Evolutionary conservation across 2,797 vertebrate genomes (phyloP).

Genomic region (Argya squamiceps): DNA sequence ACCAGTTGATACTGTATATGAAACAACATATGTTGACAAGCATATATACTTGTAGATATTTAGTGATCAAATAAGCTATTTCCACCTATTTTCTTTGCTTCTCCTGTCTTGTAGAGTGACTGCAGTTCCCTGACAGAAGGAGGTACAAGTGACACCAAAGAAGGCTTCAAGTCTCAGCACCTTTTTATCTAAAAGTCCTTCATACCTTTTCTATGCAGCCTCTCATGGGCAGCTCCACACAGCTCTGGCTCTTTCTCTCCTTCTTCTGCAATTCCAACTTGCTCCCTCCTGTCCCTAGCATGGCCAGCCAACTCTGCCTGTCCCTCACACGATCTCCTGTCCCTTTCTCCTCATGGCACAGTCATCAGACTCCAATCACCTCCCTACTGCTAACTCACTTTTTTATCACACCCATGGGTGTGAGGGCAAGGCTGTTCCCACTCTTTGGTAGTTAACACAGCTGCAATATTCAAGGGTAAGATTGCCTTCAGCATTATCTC

Average conservation of each 20-base stretch:
- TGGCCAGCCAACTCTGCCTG: background rate
- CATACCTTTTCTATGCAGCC: background rate
- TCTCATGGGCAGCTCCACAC: background rate
- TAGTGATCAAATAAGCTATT: background rate
- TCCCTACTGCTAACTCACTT: too few species aligned
- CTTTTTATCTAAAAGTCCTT: background rate
- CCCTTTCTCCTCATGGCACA: background rate
- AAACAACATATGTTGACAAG: background rate
- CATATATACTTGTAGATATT: background rate
- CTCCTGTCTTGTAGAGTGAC: background rate
- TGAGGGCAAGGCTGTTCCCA: background rate
- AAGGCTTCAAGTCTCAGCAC: background rate
- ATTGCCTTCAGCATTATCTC: background rate
- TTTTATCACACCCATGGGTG: background rate
- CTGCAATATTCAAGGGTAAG: background rate
- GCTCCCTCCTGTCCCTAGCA: background rate
- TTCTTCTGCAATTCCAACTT: background rate
- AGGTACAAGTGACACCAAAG: background rate
- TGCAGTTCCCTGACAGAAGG: background rate
- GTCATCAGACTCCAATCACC: background rate
- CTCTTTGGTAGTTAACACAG: background rate
- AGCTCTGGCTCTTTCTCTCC: background rate
- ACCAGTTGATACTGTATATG: background rate
- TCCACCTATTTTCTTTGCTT: background rate
- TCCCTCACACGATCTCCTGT: background rate